Conservation (phyloP, 2,113 vertebrate genomes). For the Phrynocephalus versicolor region DNA sequence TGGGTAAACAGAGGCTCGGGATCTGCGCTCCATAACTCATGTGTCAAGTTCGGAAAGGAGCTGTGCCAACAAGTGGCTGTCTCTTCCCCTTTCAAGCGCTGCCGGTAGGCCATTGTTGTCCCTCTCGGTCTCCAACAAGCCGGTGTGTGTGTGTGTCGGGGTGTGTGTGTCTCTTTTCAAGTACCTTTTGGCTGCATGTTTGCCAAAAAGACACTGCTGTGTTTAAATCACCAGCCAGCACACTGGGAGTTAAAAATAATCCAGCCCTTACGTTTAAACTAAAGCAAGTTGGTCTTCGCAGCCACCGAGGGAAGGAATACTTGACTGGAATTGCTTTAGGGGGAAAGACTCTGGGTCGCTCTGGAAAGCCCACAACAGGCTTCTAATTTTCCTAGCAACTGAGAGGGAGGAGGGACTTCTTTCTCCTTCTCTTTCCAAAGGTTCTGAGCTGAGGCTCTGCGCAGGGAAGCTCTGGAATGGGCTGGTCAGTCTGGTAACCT, state of each 20-base stretch:
- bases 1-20: not conserved
- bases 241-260: not conserved
- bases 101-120: not conserved
- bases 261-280: not conserved
- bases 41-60: constrained; percentile 22
- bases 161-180: not conserved
- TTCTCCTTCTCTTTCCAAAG: constrained; percentile 18
- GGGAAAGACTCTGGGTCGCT: not conserved
- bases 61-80: constrained; percentile 13
- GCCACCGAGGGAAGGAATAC: not conserved
- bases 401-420: constrained; percentile 33
- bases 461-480: not conserved
- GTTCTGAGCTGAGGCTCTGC: constrained; percentile 31
- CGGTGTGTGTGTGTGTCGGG: no score
- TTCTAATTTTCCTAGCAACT: constrained; percentile 51
- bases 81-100: not conserved
- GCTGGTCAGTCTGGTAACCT: constrained; percentile 46
- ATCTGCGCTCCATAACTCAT: constrained; percentile 16
- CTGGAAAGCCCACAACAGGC: constrained; percentile 40
- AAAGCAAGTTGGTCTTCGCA: constrained; percentile 3
- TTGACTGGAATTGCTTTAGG: constrained; percentile 16
- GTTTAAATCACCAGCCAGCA: not conserved
- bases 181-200: not conserved
- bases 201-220: not conserved
- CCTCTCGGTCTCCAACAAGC: no score